These are phyloP conservation scores for Entomobrya multifasciata DNA, from an alignment of 2,888 invertebrate genomes.

Conservation along the genomic window DNA sequence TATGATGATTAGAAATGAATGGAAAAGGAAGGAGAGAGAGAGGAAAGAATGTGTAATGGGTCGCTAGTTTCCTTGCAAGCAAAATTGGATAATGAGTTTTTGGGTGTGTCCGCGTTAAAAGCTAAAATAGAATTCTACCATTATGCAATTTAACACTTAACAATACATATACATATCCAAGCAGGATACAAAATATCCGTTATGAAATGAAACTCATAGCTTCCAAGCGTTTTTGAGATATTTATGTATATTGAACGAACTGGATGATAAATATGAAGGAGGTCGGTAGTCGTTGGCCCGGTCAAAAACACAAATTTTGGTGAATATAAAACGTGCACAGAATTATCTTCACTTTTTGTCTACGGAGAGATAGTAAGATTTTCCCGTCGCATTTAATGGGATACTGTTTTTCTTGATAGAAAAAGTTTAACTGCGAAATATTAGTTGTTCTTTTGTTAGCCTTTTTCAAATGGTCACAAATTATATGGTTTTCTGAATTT, in stretches of 20 bases:
- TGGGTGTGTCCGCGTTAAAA: slow-evolving; percentile 65
- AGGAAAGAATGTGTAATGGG: slow-evolving; percentile 55
- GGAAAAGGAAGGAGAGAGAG: slow-evolving; percentile 40
- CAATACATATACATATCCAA: slow-evolving; percentile 52
- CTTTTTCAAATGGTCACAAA: slow-evolving; percentile 22
- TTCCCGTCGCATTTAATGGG: no score
- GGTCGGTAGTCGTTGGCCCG: not conserved
- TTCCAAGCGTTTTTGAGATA: slow-evolving; percentile 7
- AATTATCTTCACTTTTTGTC: slow-evolving; percentile 44
- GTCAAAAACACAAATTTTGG: slow-evolving; percentile 23
- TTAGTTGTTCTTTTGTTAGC: not conserved
- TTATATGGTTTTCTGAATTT: slow-evolving; percentile 33
- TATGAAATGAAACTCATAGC: not conserved
- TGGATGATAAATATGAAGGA: slow-evolving; percentile 45
- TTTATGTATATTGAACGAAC: slow-evolving; percentile 23
- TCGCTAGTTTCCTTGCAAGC: slow-evolving; percentile 51
- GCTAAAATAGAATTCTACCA: slow-evolving; percentile 60
- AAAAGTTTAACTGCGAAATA: not conserved
- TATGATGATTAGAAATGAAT: slow-evolving; percentile 62
- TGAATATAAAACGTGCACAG: slow-evolving; percentile 42
- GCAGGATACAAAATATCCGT: not conserved
- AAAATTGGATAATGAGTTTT: slow-evolving; percentile 72
- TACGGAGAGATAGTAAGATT: no score
- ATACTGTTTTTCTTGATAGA: not conserved
- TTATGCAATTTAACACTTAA: slow-evolving; percentile 57